Conservation (phyloP, 2,888 invertebrate genomes). For the Dicyrtoma fusca region DNA sequence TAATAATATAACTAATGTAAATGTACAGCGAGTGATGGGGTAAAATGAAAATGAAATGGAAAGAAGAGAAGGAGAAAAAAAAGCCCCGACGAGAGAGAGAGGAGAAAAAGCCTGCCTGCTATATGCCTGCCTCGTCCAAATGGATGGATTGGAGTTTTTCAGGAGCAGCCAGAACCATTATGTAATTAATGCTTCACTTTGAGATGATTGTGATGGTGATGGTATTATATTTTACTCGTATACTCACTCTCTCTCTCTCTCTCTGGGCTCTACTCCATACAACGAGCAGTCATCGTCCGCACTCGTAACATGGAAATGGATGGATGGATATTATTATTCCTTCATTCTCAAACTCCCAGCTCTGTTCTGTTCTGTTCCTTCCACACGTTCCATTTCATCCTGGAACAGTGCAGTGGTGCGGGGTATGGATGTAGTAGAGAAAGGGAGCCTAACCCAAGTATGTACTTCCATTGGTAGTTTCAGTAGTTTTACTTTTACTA, state of each 20-base stretch:
- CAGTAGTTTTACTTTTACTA: too few relatives aligned
- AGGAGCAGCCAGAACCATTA: conserved; percentile 34
- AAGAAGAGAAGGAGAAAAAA: not conserved
- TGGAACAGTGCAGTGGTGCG: too few relatives aligned
- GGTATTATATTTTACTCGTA: conserved; percentile 24
- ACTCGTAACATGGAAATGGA: not conserved
- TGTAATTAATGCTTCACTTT: conserved; percentile 45
- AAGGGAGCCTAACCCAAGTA: too few relatives aligned
- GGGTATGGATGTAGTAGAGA: too few relatives aligned
- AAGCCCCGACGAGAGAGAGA: not conserved
- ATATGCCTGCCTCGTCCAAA: not conserved
- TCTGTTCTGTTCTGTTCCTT: too few relatives aligned
- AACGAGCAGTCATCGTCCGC: conserved; percentile 9
- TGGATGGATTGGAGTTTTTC: conserved; percentile 6
- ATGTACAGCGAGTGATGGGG: conserved; percentile 9
- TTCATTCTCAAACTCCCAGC: conserved; percentile 5
- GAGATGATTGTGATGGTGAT: conserved; percentile 35
- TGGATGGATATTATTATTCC: conserved; percentile 15
- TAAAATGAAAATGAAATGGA: conserved; percentile 16
- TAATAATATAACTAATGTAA: conserved; percentile 37
- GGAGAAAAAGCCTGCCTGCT: not conserved
- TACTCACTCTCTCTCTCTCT: too few relatives aligned
- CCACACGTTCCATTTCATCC: conserved; percentile 11
- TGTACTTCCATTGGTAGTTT: too few relatives aligned
- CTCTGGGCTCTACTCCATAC: not conserved